Conservation (phyloP, 2,888 invertebrate genomes). For the Dinocampus coccinellae region DNA sequence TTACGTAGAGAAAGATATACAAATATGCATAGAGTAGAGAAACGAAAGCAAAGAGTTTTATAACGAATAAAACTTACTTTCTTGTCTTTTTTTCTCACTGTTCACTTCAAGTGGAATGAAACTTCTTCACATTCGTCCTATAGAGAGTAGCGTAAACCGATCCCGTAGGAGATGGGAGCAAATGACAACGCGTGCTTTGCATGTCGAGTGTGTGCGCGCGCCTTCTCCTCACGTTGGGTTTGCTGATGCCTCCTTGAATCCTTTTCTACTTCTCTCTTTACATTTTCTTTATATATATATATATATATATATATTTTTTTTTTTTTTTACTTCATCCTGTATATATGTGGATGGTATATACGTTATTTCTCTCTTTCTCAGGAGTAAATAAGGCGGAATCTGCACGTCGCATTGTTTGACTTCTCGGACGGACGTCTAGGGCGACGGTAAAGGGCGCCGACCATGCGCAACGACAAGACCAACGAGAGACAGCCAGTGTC, state of each 20-base stretch:
- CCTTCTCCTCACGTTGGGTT: conserved; percentile 36
- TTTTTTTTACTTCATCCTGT: not conserved
- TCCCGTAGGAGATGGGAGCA: conserved; percentile 59
- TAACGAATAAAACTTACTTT: conserved; percentile 1
- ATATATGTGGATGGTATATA: not conserved
- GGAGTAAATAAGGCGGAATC: conserved; percentile 65
- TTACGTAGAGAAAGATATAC: not conserved
- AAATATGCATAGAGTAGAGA: not conserved
- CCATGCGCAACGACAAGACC: conserved; percentile 52
- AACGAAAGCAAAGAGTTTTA: not conserved
- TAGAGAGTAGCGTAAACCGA: conserved; percentile 51
- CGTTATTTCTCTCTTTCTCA: conserved; percentile 32
- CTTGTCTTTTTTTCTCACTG: conserved; percentile 9
- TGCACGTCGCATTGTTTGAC: conserved; percentile 67
- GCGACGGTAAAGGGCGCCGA: conserved; percentile 64
- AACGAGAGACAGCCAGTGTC: conserved; percentile 51
- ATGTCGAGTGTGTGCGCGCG: conserved; percentile 52
- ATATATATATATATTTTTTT: not conserved
- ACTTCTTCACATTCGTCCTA: not conserved
- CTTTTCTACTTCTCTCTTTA: conserved; percentile 15
- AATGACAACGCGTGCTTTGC: conserved; percentile 65
- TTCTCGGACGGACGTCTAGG: conserved; percentile 62
- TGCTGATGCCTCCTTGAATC: conserved; percentile 33
- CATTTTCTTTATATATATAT: not conserved
- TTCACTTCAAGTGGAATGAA: not conserved